Evolutionary conservation across 2,888 invertebrate species (phyloP).

Genomic region (Autographa pulchrina): DNA sequence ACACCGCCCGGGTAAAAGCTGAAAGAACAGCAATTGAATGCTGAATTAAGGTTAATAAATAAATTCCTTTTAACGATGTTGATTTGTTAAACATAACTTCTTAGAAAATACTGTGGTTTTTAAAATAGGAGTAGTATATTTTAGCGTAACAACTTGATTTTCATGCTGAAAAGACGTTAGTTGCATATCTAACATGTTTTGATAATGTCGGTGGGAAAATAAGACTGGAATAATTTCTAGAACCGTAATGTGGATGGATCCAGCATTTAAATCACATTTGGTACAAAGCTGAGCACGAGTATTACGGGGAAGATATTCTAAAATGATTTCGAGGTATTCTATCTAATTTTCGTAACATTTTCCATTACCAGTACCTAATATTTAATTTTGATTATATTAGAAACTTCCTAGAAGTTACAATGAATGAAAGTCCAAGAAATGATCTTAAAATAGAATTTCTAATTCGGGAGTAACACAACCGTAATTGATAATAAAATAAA

Average conservation of each 20-base stretch:
- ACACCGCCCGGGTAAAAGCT: conserved; percentile 3
- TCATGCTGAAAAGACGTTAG: neutral
- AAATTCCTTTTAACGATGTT: neutral
- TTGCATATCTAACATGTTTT: neutral
- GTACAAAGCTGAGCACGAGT: neutral
- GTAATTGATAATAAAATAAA: too few relatives aligned
- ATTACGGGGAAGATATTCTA: neutral
- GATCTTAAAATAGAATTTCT: neutral
- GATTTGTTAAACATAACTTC: neutral
- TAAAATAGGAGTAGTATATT: neutral
- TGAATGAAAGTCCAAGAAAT: neutral
- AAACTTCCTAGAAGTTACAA: neutral
- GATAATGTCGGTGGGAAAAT: conserved; percentile 1
- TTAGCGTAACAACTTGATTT: neutral
- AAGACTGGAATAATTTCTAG: neutral
- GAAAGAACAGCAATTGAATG: conserved; percentile 2
- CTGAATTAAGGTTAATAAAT: conserved; percentile 1
- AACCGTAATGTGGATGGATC: neutral
- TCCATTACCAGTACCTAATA: neutral
- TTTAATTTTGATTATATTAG: neutral
- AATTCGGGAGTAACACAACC: neutral
- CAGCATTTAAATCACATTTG: conserved; percentile 4
- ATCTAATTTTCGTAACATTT: neutral
- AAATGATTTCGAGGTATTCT: conserved; percentile 2
- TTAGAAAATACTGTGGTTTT: neutral